These are phyloP conservation scores for Crotalus viridis DNA, from an alignment of 2,113 vertebrate species.

Conservation along the genomic window DNA sequence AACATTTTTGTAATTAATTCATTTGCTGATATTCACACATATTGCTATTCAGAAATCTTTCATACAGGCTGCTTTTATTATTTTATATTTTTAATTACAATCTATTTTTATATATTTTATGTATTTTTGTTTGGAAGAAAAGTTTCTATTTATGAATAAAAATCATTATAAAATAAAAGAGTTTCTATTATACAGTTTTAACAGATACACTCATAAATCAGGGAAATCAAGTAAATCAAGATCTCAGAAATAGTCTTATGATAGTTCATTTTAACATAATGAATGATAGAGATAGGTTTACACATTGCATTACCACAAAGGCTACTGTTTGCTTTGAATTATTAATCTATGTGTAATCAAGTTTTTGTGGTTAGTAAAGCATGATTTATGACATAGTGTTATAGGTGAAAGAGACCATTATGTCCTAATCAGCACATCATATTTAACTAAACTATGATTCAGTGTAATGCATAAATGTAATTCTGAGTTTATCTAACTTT, in stretches of 20 bases:
- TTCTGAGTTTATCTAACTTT: neutral
- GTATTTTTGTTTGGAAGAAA: neutral
- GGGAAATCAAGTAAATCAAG: neutral
- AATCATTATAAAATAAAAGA: neutral
- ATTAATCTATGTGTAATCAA: neutral
- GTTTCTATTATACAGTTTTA: neutral
- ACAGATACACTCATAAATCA: neutral
- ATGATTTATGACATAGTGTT: neutral
- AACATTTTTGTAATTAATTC: neutral
- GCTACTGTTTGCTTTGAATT: neutral
- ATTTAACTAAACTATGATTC: neutral
- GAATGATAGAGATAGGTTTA: neutral
- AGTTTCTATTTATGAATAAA: neutral
- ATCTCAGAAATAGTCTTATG: neutral
- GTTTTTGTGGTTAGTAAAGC: neutral
- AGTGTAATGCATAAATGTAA: neutral
- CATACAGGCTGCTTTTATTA: neutral
- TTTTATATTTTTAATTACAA: neutral
- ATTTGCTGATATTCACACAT: neutral
- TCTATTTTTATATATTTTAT: neutral
- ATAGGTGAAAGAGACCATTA: neutral
- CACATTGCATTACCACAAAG: neutral
- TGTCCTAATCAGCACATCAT: neutral
- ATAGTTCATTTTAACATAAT: conserved; percentile 22
- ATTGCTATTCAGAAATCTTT: neutral